A percentile compares a stretch with the other conserved stretches of the same genome.
Evolutionary conservation across 2,797 vertebrate genomes (phyloP).

Genomic region (Pyrocephalus nanus): DNA sequence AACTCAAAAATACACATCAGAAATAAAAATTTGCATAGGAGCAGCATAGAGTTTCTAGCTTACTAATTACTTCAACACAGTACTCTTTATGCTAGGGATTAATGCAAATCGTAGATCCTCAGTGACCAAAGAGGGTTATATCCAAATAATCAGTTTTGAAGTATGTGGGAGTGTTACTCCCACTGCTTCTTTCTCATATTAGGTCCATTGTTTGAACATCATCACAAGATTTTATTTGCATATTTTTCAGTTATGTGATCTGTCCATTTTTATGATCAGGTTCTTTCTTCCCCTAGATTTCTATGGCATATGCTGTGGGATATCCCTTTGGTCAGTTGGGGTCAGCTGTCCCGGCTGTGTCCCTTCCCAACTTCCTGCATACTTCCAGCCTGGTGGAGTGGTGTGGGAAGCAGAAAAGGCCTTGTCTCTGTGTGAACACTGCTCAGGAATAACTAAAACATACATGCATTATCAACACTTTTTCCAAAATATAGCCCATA

Average conservation of each 20-base stretch:
- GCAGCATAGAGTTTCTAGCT: neutral
- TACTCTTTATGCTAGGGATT: conserved; percentile 30
- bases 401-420: neutral
- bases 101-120: conserved; percentile 51
- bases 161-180: neutral
- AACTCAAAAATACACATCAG: neutral
- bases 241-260: neutral
- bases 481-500: neutral
- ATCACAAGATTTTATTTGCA: conserved; percentile 11
- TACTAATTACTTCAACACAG: conserved; percentile 6
- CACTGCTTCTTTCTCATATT: neutral
- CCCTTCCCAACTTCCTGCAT: neutral
- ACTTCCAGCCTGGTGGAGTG: neutral
- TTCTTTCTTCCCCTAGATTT: neutral
- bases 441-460: neutral
- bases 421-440: neutral
- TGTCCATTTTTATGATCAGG: neutral
- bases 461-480: neutral
- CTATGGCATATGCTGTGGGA: neutral
- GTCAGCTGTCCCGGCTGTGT: neutral
- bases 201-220: neutral
- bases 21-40: conserved; percentile 45
- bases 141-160: conserved; percentile 42
- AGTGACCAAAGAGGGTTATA: neutral
- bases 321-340: neutral